Percentiles rank a stretch among this genome's conserved stretches.
Conservation (phyloP, 1,140 invertebrate species). For the Hylyphantes graminicola region DNA sequence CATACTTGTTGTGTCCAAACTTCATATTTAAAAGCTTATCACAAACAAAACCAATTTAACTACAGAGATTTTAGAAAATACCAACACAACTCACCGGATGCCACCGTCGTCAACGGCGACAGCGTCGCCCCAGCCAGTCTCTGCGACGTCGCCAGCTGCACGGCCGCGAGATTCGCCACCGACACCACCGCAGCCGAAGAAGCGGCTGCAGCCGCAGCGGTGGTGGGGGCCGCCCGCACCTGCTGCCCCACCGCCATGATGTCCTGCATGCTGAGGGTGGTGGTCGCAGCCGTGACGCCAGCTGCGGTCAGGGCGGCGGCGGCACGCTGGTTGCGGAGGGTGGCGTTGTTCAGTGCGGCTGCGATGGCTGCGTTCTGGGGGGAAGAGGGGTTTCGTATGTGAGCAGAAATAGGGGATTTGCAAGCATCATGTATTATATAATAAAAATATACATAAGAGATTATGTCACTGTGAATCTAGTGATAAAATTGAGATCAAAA, state of each 20-base stretch:
- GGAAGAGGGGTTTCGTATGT: not conserved
- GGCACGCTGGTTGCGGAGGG: conserved; percentile 59
- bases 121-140: conserved; percentile 63
- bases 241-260: conserved; percentile 61
- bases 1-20: too few species aligned
- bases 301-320: conserved; percentile 62
- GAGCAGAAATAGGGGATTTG: too few species aligned
- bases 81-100: conserved; percentile 38
- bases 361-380: conserved; percentile 53
- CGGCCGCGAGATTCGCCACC: conserved; percentile 66
- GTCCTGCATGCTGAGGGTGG: conserved; percentile 64
- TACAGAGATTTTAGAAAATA: not conserved
- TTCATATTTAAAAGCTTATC: too few species aligned
- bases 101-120: conserved; percentile 64
- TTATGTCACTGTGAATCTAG: too few species aligned
- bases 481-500: too few species aligned
- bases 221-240: conserved; percentile 61
- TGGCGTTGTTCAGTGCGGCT: conserved; percentile 29
- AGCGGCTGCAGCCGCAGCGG: conserved; percentile 38
- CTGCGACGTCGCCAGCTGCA: conserved; percentile 66
- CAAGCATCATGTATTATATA: too few species aligned
- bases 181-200: conserved; percentile 65
- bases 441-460: too few species aligned
- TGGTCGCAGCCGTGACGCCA: conserved; percentile 59
- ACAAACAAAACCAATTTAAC: not conserved